phyloP scores from a whole-genome alignment of 2,113 vertebrate genomes.

The Mus pahari region DNA sequence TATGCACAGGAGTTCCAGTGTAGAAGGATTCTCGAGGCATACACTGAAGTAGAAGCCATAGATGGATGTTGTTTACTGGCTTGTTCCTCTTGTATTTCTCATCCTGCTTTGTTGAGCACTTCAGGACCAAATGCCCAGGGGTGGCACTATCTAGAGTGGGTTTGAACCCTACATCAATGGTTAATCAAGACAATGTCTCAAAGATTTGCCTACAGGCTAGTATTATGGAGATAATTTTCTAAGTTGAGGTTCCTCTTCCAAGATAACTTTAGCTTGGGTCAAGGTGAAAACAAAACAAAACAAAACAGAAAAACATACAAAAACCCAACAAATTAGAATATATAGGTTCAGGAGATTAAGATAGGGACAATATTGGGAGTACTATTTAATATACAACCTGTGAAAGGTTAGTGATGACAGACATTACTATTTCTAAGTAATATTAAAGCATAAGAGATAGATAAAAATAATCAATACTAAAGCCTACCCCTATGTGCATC shows the following conservation, averaged over 20 bases:
- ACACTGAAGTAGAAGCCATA: neutral
- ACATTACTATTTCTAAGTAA: neutral
- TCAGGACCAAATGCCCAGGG: neutral
- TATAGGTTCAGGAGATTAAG: neutral
- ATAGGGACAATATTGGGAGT: neutral
- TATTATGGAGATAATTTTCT: neutral
- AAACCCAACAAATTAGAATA: neutral
- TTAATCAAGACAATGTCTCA: neutral
- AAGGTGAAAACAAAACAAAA: neutral
- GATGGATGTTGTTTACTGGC: neutral
- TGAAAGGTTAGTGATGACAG: neutral
- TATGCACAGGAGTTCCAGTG: neutral
- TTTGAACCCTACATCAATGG: neutral
- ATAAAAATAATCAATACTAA: neutral
- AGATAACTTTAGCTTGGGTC: neutral
- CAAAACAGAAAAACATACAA: too few species aligned
- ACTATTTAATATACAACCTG: too few species aligned
- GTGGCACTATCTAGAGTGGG: neutral
- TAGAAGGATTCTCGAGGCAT: neutral
- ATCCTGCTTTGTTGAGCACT: neutral
- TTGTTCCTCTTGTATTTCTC: neutral
- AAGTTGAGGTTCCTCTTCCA: neutral
- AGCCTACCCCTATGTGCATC: rapidly evolving
- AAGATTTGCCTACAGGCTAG: neutral
- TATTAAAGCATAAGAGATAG: neutral